Evolutionary conservation across 1,140 invertebrate species (phyloP).

Genomic region (Xylocopa sonorina): DNA sequence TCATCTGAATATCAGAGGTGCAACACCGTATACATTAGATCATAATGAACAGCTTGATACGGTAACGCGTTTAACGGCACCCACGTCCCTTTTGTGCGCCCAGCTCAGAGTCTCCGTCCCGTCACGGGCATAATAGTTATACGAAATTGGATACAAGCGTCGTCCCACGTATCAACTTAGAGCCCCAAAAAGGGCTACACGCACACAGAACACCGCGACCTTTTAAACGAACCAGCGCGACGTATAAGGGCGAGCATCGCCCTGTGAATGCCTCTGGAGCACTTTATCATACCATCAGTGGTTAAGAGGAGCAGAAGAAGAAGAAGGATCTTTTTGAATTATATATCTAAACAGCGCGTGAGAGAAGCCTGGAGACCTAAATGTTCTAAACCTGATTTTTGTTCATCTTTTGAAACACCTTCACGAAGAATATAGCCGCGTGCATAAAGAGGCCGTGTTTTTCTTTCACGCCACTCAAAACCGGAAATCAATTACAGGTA

Average conservation of each 20-base stretch:
- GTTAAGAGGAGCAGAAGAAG: neutral
- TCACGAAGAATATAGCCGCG: constrained; percentile 1
- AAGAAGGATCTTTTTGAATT: constrained; percentile 41
- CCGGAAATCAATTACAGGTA: constrained; percentile 30
- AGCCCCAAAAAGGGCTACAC: constrained; percentile 28
- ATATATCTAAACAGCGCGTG: constrained; percentile 8
- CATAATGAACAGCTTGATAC: constrained; percentile 27
- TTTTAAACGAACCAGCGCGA: constrained; percentile 39
- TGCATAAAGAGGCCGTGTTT: neutral
- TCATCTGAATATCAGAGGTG: neutral
- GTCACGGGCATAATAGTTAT: constrained; percentile 48
- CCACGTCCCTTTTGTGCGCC: constrained; percentile 34
- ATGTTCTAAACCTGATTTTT: constrained; percentile 2
- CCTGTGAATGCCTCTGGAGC: constrained; percentile 47
- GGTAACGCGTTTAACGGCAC: neutral
- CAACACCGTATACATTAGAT: constrained; percentile 2
- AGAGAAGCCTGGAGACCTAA: neutral
- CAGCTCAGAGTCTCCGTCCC: neutral
- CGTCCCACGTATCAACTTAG: constrained; percentile 55
- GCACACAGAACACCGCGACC: constrained; percentile 56
- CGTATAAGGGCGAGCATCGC: constrained; percentile 31
- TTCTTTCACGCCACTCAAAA: neutral
- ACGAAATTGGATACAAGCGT: constrained; percentile 62
- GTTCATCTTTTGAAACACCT: neutral
- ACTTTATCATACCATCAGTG: constrained; percentile 63